Evolutionary conservation across 1,140 invertebrate species (phyloP).

Genomic region (Brachionus sp.): DNA sequence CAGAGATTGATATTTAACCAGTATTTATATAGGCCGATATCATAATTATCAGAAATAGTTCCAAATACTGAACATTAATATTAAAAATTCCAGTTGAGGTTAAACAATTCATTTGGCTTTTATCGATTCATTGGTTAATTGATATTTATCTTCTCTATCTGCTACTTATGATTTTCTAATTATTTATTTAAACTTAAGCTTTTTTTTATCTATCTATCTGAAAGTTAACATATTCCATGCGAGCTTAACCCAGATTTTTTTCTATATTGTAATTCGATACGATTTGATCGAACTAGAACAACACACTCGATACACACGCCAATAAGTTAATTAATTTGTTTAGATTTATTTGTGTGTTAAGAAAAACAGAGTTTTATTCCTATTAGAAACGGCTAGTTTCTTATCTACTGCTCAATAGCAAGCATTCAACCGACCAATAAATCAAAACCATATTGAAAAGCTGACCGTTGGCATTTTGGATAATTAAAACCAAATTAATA

Average conservation of each 20-base stretch:
- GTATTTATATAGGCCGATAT: slow-evolving; percentile 17
- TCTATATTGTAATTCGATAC: background rate
- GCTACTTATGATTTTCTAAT: slow-evolving; percentile 18
- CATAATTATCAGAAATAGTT: background rate
- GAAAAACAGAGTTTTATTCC: background rate
- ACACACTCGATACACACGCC: slow-evolving; percentile 3
- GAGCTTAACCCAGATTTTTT: background rate
- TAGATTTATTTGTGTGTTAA: slow-evolving; percentile 22
- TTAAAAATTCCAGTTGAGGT: slow-evolving; percentile 14
- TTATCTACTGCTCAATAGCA: background rate
- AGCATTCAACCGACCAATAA: background rate
- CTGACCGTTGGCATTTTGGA: background rate
- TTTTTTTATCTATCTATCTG: background rate
- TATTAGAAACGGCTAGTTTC: background rate
- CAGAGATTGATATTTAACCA: background rate
- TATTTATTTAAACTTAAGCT: slow-evolving; percentile 34
- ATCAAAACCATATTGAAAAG: background rate
- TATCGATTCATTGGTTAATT: slow-evolving; percentile 32
- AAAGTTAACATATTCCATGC: background rate
- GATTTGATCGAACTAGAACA: background rate
- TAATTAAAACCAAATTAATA: background rate
- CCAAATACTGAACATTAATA: background rate
- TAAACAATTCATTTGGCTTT: slow-evolving; percentile 35
- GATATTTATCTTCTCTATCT: slow-evolving; percentile 10
- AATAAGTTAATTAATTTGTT: slow-evolving; percentile 41